Evolutionary conservation across 2,888 invertebrate genomes (phyloP).

Genomic region (Oscheius sp.): DNA sequence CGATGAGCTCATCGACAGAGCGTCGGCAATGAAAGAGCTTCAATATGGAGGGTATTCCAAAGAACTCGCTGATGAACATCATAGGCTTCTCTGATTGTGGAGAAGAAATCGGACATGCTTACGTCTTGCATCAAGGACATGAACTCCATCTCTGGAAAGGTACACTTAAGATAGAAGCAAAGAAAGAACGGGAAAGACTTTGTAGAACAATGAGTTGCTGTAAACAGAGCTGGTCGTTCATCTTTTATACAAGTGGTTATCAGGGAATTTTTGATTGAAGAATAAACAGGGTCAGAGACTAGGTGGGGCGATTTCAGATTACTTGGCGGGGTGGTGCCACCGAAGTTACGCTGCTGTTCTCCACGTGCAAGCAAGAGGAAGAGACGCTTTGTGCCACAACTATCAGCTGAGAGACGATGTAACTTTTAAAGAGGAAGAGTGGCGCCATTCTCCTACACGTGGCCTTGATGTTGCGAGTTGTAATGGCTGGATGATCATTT

Average conservation of each 20-base stretch:
- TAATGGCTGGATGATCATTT: conserved; percentile 7
- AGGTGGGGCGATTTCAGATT: conserved; percentile 23
- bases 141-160: conserved; percentile 9
- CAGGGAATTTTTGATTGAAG: background rate
- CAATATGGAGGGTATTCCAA: conserved; percentile 24
- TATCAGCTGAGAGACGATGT: background rate
- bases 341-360: conserved; percentile 2
- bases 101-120: background rate
- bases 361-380: background rate
- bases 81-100: conserved; percentile 25
- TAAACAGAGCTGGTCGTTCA: background rate
- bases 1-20: conserved; percentile 6
- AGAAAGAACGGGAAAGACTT: background rate
- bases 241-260: conserved; percentile 2
- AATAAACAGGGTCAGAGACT: conserved; percentile 23
- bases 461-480: conserved; percentile 8
- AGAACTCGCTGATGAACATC: conserved; percentile 23
- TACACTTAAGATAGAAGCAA: background rate
- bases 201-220: background rate
- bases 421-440: conserved; percentile 19
- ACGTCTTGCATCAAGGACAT: conserved; percentile 7
- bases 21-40: conserved; percentile 23
- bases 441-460: conserved; percentile 16
- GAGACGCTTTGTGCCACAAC: background rate
- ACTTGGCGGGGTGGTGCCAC: conserved; percentile 19